A percentile compares a stretch with the other conserved stretches of the same genome.
Evolutionary conservation across 2,113 vertebrate species (phyloP).

Genomic region (Morone chrysops): DNA sequence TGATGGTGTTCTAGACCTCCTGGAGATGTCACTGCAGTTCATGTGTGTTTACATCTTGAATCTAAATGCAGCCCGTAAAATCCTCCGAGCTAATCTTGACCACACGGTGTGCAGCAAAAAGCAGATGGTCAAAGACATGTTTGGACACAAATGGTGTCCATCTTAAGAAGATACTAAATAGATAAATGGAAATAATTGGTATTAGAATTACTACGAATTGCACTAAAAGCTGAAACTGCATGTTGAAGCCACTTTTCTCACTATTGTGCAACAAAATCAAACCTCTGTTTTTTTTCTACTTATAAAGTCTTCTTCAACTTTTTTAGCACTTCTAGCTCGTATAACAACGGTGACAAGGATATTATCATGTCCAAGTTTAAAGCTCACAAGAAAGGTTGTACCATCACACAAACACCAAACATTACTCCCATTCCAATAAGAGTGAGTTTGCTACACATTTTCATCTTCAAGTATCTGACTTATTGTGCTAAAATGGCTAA

Average conservation of each 20-base stretch:
- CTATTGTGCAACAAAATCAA: too few species aligned
- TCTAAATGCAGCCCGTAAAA: not conserved
- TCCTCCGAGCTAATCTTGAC: not conserved
- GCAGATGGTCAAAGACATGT: conserved; percentile 1
- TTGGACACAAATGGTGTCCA: not conserved
- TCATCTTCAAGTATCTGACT: not conserved
- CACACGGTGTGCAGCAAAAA: not conserved
- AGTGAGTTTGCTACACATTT: not conserved
- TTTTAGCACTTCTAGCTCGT: too few species aligned
- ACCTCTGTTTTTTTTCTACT: too few species aligned
- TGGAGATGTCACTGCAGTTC: conserved; percentile 5
- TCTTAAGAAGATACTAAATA: not conserved
- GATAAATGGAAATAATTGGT: too few species aligned
- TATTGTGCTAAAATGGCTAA: not conserved
- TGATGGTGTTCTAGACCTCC: not conserved
- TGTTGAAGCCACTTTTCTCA: not conserved
- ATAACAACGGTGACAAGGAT: not conserved
- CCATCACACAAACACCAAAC: not conserved
- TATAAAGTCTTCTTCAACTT: too few species aligned
- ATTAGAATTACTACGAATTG: not conserved
- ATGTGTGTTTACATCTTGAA: not conserved
- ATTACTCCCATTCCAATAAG: too few species aligned
- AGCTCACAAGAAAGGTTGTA: not conserved
- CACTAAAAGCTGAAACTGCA: not conserved
- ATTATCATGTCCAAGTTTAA: not conserved